phyloP scores from a whole-genome alignment of 2,888 invertebrate species.

The Aromia moschata region DNA sequence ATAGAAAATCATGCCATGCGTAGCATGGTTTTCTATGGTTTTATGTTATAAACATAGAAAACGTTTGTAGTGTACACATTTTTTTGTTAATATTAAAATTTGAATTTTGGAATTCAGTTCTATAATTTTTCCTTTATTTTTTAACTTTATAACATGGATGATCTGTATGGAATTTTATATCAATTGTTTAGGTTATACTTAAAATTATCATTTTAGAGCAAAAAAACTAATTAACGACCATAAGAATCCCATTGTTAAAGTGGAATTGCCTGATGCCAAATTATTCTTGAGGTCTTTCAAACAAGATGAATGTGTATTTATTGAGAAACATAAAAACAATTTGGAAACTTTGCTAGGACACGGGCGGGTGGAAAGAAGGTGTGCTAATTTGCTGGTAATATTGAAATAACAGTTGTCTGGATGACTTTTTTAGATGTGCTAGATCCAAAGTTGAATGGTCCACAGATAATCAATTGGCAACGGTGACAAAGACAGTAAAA shows the following conservation, averaged over 20 bases:
- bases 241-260: slow-evolving; percentile 51
- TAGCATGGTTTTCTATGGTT: no score
- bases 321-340: slow-evolving; percentile 41
- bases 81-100: background rate
- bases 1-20: no score
- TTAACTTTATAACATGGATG: slow-evolving; percentile 10
- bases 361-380: slow-evolving; percentile 55
- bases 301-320: slow-evolving; percentile 33
- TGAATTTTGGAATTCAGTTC: background rate
- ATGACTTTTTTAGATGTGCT: slow-evolving; percentile 46
- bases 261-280: slow-evolving; percentile 48
- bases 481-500: slow-evolving; percentile 50
- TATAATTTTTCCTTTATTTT: background rate
- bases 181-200: background rate
- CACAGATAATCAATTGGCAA: slow-evolving; percentile 43
- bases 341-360: slow-evolving; percentile 43
- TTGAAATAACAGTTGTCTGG: slow-evolving; percentile 7
- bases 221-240: slow-evolving; percentile 52
- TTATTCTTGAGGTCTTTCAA: slow-evolving; percentile 44
- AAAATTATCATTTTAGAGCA: slow-evolving; percentile 46
- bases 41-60: no score
- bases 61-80: background rate
- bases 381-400: background rate
- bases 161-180: slow-evolving; percentile 13
- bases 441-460: slow-evolving; percentile 54